phyloP scores from a whole-genome alignment of 2,888 invertebrate species.

The Brachylomia viminalis region DNA sequence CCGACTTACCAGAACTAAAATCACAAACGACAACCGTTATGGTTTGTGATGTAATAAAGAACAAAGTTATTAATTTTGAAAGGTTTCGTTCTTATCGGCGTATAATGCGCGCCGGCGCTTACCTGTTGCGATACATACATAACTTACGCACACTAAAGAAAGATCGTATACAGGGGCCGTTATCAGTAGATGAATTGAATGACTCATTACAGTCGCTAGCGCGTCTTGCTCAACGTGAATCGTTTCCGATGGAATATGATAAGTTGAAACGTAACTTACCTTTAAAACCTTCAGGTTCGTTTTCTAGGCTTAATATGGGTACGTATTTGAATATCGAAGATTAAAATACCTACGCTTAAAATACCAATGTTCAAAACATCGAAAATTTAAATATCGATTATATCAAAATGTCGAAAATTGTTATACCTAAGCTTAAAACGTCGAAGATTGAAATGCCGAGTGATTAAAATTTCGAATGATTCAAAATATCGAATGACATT shows the following conservation, averaged over 20 bases:
- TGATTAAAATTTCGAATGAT: no score
- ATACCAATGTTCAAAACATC: no score
- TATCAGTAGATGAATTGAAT: not conserved
- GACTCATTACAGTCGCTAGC: not conserved
- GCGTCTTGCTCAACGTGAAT: not conserved
- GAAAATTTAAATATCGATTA: no score
- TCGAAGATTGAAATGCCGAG: no score
- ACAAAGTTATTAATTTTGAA: constrained; percentile 1
- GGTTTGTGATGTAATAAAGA: not conserved
- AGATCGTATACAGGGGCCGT: not conserved
- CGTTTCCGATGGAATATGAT: not conserved
- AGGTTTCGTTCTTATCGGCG: not conserved
- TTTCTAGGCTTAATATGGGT: not conserved
- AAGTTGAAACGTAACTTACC: not conserved
- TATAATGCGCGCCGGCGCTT: not conserved
- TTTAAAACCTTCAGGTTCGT: not conserved
- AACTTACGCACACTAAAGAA: not conserved
- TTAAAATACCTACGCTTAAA: no score
- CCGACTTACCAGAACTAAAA: not conserved
- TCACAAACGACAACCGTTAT: not conserved
- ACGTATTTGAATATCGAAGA: no score
- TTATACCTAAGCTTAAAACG: no score
- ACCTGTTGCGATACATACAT: not conserved
- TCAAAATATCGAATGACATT: no score
- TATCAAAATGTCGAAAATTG: no score